These are phyloP conservation scores for Argentina silus DNA, from an alignment of 2,797 vertebrate species.

Conservation along the genomic window DNA sequence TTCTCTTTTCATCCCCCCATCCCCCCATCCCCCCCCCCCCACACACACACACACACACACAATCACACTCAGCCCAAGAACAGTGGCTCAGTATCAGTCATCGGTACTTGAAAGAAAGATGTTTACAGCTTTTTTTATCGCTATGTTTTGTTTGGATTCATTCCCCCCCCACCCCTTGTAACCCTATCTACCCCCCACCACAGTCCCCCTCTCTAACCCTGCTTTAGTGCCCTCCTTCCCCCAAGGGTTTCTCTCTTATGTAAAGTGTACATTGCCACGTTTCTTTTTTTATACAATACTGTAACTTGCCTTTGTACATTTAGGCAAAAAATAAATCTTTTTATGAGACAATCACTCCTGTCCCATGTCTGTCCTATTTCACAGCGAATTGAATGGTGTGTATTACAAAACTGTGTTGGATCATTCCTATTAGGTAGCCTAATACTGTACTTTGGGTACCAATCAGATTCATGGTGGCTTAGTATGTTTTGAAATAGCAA, in stretches of 20 bases:
- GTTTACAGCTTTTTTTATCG: constrained; percentile 60
- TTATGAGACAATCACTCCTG: constrained; percentile 89
- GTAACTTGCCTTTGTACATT: constrained; percentile 86
- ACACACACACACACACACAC: not conserved
- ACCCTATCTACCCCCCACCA: constrained; percentile 35
- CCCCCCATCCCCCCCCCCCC: constrained; percentile 7
- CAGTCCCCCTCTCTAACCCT: constrained; percentile 11
- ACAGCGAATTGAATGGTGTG: not conserved
- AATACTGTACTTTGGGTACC: not conserved
- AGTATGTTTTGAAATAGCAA: not conserved
- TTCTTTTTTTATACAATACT: constrained; percentile 81
- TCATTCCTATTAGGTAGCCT: too few species aligned
- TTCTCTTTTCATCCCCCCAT: not conserved
- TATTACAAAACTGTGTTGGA: not conserved
- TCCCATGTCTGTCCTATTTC: constrained; percentile 68
- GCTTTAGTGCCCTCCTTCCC: constrained; percentile 47
- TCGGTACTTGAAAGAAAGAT: constrained; percentile 70
- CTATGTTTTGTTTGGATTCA: constrained; percentile 39
- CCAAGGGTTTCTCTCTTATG: constrained; percentile 80
- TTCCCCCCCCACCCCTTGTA: constrained; percentile 27
- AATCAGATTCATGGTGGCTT: not conserved
- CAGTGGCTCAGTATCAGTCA: constrained; percentile 49
- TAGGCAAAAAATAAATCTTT: constrained; percentile 89
- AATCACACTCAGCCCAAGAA: constrained; percentile 20
- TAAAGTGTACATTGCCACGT: constrained; percentile 88